A percentile compares a stretch with the other conserved stretches of the same genome.
phyloP scores from a whole-genome alignment of 2,113 vertebrate genomes.

The Ahaetulla prasina region DNA sequence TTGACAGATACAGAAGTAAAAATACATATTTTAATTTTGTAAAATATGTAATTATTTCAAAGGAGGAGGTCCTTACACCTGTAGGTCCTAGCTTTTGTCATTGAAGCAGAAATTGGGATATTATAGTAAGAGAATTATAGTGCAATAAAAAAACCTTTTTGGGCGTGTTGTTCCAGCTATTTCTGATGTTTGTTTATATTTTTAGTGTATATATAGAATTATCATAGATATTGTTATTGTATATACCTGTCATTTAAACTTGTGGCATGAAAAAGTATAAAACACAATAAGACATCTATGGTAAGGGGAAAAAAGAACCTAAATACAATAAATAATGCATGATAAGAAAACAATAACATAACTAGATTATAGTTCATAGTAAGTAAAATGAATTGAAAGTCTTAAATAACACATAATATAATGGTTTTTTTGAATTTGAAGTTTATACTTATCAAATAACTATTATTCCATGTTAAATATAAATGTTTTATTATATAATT shows the following conservation, averaged over 20 bases:
- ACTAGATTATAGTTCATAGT: background rate
- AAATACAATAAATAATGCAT: background rate
- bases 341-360: background rate
- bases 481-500: background rate
- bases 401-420: background rate
- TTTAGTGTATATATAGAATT: background rate
- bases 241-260: background rate
- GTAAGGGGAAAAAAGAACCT: background rate
- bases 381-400: background rate
- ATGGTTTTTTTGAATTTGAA: background rate
- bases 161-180: background rate
- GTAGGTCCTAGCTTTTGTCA: background rate
- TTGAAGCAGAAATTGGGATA: background rate
- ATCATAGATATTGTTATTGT: background rate
- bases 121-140: background rate
- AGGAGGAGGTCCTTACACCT: background rate
- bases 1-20: background rate
- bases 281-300: background rate
- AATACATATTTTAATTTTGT: background rate
- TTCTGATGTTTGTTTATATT: background rate
- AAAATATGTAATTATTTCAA: background rate
- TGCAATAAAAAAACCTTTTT: background rate
- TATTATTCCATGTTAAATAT: background rate
- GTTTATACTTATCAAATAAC: background rate
- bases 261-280: background rate